Evolutionary conservation across 2,113 vertebrate species (phyloP).

Genomic region (Cephalophus harveyi): DNA sequence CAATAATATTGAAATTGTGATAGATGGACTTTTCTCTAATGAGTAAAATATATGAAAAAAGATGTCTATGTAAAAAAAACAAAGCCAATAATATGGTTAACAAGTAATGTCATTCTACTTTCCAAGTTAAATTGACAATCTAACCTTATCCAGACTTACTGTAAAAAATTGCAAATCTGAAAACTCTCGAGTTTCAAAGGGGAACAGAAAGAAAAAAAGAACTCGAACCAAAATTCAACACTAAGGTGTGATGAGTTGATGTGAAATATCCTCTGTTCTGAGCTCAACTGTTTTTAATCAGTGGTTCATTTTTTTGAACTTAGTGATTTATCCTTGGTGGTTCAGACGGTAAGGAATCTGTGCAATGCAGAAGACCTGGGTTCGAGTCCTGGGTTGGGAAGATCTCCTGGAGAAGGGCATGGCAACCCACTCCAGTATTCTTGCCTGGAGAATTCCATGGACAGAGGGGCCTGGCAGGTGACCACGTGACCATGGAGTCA

Average conservation of each 20-base stretch:
- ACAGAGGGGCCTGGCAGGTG: background rate
- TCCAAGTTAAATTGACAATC: slow-evolving; percentile 1
- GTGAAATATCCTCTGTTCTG: background rate
- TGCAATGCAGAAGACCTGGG: background rate
- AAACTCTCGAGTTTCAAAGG: background rate
- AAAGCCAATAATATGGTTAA: background rate
- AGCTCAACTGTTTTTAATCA: background rate
- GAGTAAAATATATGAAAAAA: background rate
- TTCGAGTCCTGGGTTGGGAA: background rate
- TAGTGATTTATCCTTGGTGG: background rate
- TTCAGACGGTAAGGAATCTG: background rate
- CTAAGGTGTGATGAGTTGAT: background rate
- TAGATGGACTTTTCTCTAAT: background rate
- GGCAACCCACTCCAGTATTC: background rate
- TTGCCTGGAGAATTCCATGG: background rate
- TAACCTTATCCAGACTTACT: background rate
- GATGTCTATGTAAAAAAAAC: background rate
- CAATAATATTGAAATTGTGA: background rate
- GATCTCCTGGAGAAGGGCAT: background rate
- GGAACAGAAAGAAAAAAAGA: background rate
- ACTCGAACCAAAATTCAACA: background rate
- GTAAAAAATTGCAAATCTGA: background rate
- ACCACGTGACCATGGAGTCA: background rate
- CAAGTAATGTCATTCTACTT: background rate
- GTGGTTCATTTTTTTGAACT: background rate